Evolutionary conservation across 2,797 vertebrate genomes (phyloP).

Genomic region (Arctocebus calabarensis): DNA sequence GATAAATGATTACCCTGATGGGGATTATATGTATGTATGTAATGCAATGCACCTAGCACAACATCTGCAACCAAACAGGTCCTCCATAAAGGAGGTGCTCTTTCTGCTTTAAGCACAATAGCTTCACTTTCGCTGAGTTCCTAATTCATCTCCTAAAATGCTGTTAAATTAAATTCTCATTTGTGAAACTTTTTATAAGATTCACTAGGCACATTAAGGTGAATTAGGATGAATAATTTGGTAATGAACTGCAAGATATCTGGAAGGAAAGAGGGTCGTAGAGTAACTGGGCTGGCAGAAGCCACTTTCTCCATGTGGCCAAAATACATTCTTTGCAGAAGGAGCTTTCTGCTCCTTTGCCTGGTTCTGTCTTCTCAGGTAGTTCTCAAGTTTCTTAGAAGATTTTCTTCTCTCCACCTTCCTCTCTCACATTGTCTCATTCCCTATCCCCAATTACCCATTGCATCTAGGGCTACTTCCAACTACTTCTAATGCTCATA

Average conservation of each 20-base stretch:
- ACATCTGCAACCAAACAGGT: background rate
- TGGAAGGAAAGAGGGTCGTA: background rate
- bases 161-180: background rate
- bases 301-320: background rate
- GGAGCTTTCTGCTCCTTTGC: background rate
- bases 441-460: background rate
- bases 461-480: background rate
- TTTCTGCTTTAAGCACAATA: background rate
- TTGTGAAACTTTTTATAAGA: slow-evolving; percentile 28
- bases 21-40: background rate
- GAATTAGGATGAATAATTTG: slow-evolving; percentile 53
- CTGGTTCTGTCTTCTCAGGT: background rate
- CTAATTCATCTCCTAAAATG: background rate
- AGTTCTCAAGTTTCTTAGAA: slow-evolving; percentile 15
- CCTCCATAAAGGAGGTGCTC: background rate
- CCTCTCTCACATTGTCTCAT: background rate
- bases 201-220: background rate
- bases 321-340: background rate
- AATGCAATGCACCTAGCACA: background rate
- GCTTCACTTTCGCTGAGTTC: background rate
- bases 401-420: background rate
- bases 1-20: background rate
- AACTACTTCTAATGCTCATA: background rate
- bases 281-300: background rate
- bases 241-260: slow-evolving; percentile 1